Evolutionary conservation across 2,888 invertebrate species (phyloP), one percentile per base, ranked within the genome.

Genomic region (Rhogogaster chlorosoma): DNA sequence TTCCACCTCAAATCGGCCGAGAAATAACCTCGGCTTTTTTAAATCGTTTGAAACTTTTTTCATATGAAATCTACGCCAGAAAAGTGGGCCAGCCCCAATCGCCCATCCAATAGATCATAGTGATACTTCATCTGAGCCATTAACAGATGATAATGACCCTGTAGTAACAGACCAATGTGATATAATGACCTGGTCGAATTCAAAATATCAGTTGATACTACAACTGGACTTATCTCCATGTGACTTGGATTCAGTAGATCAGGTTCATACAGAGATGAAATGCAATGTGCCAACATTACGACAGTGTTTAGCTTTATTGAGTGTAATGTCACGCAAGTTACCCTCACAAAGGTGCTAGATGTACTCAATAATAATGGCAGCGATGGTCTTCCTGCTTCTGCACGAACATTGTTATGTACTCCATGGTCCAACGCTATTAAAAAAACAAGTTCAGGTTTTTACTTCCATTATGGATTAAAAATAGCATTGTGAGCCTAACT

Each of bases 391-490:
- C 57, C 57, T 57, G 57, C 57, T 57, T 57, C 57, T 57, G 57
- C 57, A 22, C 22, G 57, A 22, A 22, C 57, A 57, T 57, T 57
- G 18, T 57, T 57, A 57, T n/a, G 57, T 57, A 57, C 57, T 57
- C 57, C 57, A 57, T 22, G 57, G 57, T 22, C 5, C 57, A 57
- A 57, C 57, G 22, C 57, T 57, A 57, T 57, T 22, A 57, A 57
- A 57, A 22, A 57, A 57, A 18, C 57, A 57, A 57, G 5, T 57
- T 67, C 67, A 67, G 67, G 67, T 26, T 67, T 12, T 67, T 29
- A 67, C 67, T 67, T 32, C 18, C 67, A 67, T 15, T 67, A 67
- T 67, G 67, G 67, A 67, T 67, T 67, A 12, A 67, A 67, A 67
- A 67, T 15, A 67, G 29, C 29, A 26, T 15, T 29, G 3, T 32